A percentile compares a stretch with the other conserved stretches of the same genome.
Evolutionary conservation across 2,888 invertebrate species (phyloP).

Genomic region (Candidula unifasciata): DNA sequence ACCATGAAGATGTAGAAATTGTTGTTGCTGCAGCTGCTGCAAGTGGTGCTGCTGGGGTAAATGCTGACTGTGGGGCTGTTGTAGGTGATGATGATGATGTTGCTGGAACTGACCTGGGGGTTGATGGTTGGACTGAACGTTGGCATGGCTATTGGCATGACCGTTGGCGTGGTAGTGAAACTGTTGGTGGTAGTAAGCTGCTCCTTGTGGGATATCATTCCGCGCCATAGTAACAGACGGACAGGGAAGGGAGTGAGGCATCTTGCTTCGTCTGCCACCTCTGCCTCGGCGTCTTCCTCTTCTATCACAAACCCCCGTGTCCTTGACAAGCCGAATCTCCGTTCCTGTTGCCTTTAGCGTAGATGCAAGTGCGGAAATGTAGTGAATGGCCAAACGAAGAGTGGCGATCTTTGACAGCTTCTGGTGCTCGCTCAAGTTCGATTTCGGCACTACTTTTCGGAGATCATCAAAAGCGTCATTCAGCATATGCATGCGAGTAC

Average conservation of each 20-base stretch:
- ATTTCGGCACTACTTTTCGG: conserved; percentile 74
- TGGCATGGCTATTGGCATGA: conserved; percentile 16
- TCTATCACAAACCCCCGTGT: conserved; percentile 61
- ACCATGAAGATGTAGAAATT: conserved; percentile 11
- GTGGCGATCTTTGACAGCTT: conserved; percentile 78
- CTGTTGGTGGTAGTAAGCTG: conserved; percentile 45
- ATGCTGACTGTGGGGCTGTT: conserved; percentile 15
- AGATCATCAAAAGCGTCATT: conserved; percentile 77
- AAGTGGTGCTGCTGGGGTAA: conserved; percentile 32
- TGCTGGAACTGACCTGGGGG: neutral
- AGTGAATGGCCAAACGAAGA: conserved; percentile 76
- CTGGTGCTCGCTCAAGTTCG: conserved; percentile 76
- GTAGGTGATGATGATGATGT: neutral
- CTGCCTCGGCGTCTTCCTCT: conserved; percentile 65
- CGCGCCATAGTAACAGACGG: conserved; percentile 45
- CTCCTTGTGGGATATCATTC: conserved; percentile 47
- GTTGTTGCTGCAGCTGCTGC: conserved; percentile 27
- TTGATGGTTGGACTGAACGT: neutral
- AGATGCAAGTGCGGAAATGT: conserved; percentile 74
- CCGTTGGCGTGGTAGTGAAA: conserved; percentile 25
- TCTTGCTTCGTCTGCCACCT: conserved; percentile 55
- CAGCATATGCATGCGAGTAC: conserved; percentile 77
- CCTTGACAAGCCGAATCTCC: conserved; percentile 65
- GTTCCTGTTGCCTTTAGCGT: conserved; percentile 68
- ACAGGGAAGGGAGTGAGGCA: conserved; percentile 28